phyloP scores from a whole-genome alignment of 2,797 vertebrate species.

The Lutjanus argentimaculatus region DNA sequence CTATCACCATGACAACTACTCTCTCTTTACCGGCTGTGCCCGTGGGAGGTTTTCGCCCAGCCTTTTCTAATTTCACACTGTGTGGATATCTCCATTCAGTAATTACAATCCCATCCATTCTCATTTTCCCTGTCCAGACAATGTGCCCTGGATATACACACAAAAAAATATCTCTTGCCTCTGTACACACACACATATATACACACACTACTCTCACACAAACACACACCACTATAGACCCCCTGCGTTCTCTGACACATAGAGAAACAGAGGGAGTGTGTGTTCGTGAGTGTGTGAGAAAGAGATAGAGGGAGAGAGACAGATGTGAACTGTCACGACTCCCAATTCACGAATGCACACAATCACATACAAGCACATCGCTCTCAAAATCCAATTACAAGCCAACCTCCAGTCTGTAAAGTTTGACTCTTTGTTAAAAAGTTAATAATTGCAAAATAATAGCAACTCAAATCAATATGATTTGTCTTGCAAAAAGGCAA shows the following conservation, averaged over 20 bases:
- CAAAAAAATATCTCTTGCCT: slow-evolving; percentile 50
- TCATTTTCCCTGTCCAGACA: slow-evolving; percentile 83
- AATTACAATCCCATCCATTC: slow-evolving; percentile 85
- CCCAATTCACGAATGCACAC: slow-evolving; percentile 57
- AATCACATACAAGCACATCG: slow-evolving; percentile 62
- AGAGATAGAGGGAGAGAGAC: slow-evolving; percentile 62
- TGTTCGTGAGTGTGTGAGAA: slow-evolving; percentile 27
- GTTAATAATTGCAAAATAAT: slow-evolving; percentile 67
- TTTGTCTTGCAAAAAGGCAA: slow-evolving; percentile 25
- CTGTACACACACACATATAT: slow-evolving; percentile 46
- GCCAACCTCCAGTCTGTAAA: slow-evolving; percentile 52
- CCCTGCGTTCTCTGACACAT: slow-evolving; percentile 31
- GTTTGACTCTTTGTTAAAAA: slow-evolving; percentile 60
- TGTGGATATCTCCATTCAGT: slow-evolving; percentile 86
- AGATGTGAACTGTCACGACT: slow-evolving; percentile 72
- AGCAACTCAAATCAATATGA: slow-evolving; percentile 37
- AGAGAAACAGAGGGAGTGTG: slow-evolving; percentile 7
- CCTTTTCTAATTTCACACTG: slow-evolving; percentile 87
- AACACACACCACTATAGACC: slow-evolving; percentile 19
- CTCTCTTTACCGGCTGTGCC: slow-evolving; percentile 78
- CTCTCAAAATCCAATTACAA: slow-evolving; percentile 78
- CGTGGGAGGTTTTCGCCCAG: slow-evolving; percentile 79
- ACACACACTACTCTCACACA: slow-evolving; percentile 33
- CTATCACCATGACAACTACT: slow-evolving; percentile 85
- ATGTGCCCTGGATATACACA: slow-evolving; percentile 76